Conservation (phyloP, 30 jellyfish, hydroid and myxozoan genomes). For the Catostylus mosaicus region DNA sequence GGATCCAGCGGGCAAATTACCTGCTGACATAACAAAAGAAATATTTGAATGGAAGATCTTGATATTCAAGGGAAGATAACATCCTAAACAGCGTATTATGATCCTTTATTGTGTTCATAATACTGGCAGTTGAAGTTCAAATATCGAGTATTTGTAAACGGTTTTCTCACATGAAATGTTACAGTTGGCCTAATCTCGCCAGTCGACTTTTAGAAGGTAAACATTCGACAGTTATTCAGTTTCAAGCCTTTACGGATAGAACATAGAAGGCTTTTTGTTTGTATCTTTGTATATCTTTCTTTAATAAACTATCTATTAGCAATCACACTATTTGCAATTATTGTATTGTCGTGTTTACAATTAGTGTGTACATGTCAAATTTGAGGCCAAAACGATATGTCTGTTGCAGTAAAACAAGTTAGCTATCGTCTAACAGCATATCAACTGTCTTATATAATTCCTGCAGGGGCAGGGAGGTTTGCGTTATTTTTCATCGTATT, state of each 20-base stretch:
- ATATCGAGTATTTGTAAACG: neutral
- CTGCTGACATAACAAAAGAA: constrained; percentile 59
- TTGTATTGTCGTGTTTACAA: no score
- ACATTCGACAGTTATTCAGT: neutral
- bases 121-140: constrained; percentile 21
- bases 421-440: no score
- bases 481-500: no score
- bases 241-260: neutral
- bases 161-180: neutral
- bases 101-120: neutral
- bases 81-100: neutral
- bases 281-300: no score
- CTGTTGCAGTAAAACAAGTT: no score
- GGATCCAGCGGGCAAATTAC: constrained; percentile 34
- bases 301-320: no score
- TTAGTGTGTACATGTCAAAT: no score
- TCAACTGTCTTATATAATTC: no score
- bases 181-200: neutral
- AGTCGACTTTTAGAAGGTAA: neutral
- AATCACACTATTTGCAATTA: no score
- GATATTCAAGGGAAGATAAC: constrained; percentile 13
- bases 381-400: no score
- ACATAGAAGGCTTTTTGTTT: no score
- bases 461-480: no score
- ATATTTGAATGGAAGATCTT: constrained; percentile 17